Conservation (phyloP, 1,140 invertebrate species). For the Pseudomyrmex concolor region DNA sequence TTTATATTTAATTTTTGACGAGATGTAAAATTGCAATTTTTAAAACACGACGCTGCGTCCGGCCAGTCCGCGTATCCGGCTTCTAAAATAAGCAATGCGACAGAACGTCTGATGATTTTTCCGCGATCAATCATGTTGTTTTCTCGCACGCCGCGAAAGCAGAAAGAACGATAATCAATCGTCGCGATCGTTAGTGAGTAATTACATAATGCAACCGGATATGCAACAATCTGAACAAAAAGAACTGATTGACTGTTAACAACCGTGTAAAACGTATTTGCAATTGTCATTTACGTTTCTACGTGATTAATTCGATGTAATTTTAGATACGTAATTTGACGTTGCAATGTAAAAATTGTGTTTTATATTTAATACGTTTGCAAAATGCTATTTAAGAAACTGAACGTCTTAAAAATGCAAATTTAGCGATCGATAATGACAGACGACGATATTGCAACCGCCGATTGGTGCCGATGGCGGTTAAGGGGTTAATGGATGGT, state of each 20-base stretch:
- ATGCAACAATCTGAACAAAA: not conserved
- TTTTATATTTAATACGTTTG: too few species aligned
- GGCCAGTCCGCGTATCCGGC: not conserved
- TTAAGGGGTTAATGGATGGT: conserved; percentile 32
- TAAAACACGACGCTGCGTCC: not conserved
- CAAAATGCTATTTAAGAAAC: not conserved
- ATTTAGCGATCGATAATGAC: conserved; percentile 36
- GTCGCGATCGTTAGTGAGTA: not conserved
- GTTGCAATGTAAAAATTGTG: not conserved
- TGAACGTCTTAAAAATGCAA: not conserved
- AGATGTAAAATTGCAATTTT: not conserved
- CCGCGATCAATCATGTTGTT: conserved; percentile 7
- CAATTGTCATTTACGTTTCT: not conserved
- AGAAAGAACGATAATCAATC: conserved; percentile 5
- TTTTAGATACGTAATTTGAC: not conserved
- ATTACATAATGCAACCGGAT: not conserved
- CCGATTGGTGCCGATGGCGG: not conserved
- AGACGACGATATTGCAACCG: not conserved
- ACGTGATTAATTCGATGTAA: not conserved
- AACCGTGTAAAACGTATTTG: not conserved
- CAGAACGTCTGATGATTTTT: not conserved
- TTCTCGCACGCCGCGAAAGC: not conserved
- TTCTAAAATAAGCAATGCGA: conserved; percentile 9
- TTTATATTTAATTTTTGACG: not conserved
- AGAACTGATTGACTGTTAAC: not conserved